These are phyloP conservation scores for Ganaspis brasiliensis DNA, from an alignment of 2,888 invertebrate genomes.

Conservation along the genomic window DNA sequence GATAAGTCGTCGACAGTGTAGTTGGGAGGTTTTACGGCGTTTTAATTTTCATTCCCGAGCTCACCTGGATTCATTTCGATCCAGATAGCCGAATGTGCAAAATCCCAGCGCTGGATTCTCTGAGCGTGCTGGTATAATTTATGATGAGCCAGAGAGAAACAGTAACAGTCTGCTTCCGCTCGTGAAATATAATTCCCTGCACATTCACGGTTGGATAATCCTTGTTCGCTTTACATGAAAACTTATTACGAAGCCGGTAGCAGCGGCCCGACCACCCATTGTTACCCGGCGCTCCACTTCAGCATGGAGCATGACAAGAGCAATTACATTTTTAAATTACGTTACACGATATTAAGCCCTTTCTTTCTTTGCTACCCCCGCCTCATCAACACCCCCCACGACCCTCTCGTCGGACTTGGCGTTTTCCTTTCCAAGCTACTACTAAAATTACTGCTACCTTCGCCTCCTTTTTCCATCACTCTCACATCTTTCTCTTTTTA, in stretches of 20 bases:
- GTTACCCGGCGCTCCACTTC: conserved; percentile 64
- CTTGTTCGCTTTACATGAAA: conserved; percentile 78
- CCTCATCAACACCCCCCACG: conserved; percentile 21
- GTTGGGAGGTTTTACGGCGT: conserved; percentile 12
- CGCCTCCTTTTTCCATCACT: not conserved
- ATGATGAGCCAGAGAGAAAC: conserved; percentile 70
- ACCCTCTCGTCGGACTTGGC: conserved; percentile 40
- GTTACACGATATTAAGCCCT: conserved; percentile 79
- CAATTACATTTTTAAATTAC: conserved; percentile 80
- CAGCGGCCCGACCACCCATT: conserved; percentile 59
- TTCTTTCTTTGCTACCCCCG: conserved; percentile 54
- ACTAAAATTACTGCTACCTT: conserved; percentile 17
- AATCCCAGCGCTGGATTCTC: conserved; percentile 67
- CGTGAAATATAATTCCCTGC: conserved; percentile 79
- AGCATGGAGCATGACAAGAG: conserved; percentile 77
- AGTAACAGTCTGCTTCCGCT: conserved; percentile 78
- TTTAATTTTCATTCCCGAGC: conserved; percentile 34
- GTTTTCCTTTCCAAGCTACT: conserved; percentile 36
- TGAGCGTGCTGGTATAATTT: conserved; percentile 68
- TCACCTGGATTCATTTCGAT: conserved; percentile 38
- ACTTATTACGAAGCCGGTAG: conserved; percentile 77
- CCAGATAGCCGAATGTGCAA: conserved; percentile 62
- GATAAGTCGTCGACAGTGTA: conserved; percentile 23
- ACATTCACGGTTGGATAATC: conserved; percentile 80
- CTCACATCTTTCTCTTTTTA: conserved; percentile 4